Conservation (phyloP, 2,113 vertebrate genomes). For the Microtus oregoni region DNA sequence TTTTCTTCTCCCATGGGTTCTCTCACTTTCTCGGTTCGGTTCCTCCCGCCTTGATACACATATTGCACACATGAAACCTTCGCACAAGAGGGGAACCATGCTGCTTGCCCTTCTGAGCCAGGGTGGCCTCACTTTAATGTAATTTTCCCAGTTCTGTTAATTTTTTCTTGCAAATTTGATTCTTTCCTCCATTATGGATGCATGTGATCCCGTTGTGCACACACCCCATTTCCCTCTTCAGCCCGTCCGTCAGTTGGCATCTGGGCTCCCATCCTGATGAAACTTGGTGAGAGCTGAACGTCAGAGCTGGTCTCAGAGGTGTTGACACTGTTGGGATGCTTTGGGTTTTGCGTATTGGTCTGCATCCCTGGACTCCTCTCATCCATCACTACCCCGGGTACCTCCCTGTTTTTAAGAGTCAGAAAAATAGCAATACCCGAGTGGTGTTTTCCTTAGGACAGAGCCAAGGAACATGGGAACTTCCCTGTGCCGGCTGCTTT, state of each 20-base stretch:
- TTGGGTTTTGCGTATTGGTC: not conserved
- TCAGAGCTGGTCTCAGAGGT: not conserved
- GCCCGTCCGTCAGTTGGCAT: not conserved
- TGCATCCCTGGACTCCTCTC: too few relatives aligned
- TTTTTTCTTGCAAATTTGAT: not conserved
- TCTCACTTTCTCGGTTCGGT: not conserved
- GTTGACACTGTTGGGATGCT: not conserved
- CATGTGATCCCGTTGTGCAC: too few relatives aligned
- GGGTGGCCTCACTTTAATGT: too few relatives aligned
- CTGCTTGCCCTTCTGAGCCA: not conserved
- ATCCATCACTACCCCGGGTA: not conserved
- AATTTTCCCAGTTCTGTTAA: not conserved
- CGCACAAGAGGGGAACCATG: not conserved
- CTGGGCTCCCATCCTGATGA: rapidly evolving
- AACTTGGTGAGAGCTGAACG: not conserved
- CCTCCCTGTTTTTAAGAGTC: not conserved
- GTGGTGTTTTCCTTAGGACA: not conserved
- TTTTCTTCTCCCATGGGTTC: too few relatives aligned
- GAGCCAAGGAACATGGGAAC: not conserved
- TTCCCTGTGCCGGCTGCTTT: rapidly evolving
- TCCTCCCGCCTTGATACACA: too few relatives aligned
- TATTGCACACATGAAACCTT: not conserved
- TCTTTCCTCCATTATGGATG: not conserved
- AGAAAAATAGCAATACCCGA: not conserved
- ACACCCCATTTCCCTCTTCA: not conserved